Base-by-base conservation (phyloP, 2,888 invertebrate genomes). In the Tinea pellionella region DNA sequence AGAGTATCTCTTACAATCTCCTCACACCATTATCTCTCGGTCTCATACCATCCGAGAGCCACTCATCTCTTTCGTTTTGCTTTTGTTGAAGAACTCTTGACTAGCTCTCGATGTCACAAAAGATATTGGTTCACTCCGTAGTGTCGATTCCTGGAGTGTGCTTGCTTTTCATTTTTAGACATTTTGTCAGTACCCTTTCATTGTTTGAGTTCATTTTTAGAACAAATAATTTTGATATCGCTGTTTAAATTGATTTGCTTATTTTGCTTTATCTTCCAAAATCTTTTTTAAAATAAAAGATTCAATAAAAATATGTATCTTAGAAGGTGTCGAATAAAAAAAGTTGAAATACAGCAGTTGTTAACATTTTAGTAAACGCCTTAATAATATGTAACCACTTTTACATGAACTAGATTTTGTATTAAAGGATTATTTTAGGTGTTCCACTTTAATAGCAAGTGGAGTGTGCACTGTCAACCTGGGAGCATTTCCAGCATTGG, bases 1-100 rank as follows among this genome's bases (percentile, higher is more conserved):
- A 18, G 16, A 55, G 55, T 55, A 55, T 55, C 55, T 55, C 29
- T 55, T 55, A 47, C 47, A 47, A 41, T 47, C 47, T 47, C n/a
- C 47, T n/a, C 37, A 9, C 18, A 9, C 47, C 55, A 24, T 55
- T 55, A 55, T 55, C 55, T 55, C 55, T 55, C 1, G 8, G 16
- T 47, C 47, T 47, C 47, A 9, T 55, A 29, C 55, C 29, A 47
- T 47, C 15, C 2, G 55, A 55, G 18, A 18, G n/a, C 24, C 55
- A 24, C 55, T 55, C 55, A 1, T 24, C 47, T 47, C 47, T 24
- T 55, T 55, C 55, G 55, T 55, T 55, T 55, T 47, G 24, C 24
- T 55, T 24, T 19, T 55, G 24, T 55, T 29, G 11, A 18, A 55
- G 19, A 7, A 29, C 55, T 12, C 55, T 55, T n/a, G 19, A 55